Base-by-base conservation (phyloP, 37 sponge, comb jelly and placozoan genomes). In the Halichondria panicea region DNA sequence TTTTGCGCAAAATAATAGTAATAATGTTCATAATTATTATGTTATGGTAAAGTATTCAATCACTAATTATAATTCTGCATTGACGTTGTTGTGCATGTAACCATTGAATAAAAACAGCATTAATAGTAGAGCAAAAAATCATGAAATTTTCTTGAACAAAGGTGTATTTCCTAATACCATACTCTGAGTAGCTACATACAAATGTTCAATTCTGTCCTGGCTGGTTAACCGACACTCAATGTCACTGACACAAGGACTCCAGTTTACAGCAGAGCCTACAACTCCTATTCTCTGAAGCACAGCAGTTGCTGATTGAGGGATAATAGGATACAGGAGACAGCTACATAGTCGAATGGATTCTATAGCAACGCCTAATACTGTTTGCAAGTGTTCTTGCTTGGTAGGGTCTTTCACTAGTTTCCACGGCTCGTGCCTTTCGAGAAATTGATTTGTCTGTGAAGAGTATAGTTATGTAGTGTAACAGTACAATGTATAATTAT, bases 381-480 rank as follows among this genome's bases (percentile, higher is more conserved):
- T 70, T 45, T 85, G 57, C 30, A 93, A 65, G 35, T 31, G 42
- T 13, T 21, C 34, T 3, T 77, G 56, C n/a, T 79, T 48, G 18
- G 58, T 31, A 7, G 83, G 74, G 22, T 88, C 55, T 58, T 76
- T 62, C 22, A 77, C 83, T 63, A 93, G 50, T 4, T 46, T 13
- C 93, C 93, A 93, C 6, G 93, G 93, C 22, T 75, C 65, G 79
- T 76, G 74, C 0, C 64, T 44, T 4, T 80, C 68, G 0, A 93
- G 27, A 50, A 85, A 89, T 45, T 37, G 52, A 48, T 93, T 93
- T 1, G 81, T 78, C 91, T 91, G 78, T 2, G 19, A 64, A 66
- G 9, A 38, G 33, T 18, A 58, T 58, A 27, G 24, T 58, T 22
- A 7, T 7, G 60, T 9, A 58, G 60, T 9, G 19, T n/a, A n/a